phyloP scores from a whole-genome alignment of 2,797 vertebrate species.

The Intellagama lesueurii region DNA sequence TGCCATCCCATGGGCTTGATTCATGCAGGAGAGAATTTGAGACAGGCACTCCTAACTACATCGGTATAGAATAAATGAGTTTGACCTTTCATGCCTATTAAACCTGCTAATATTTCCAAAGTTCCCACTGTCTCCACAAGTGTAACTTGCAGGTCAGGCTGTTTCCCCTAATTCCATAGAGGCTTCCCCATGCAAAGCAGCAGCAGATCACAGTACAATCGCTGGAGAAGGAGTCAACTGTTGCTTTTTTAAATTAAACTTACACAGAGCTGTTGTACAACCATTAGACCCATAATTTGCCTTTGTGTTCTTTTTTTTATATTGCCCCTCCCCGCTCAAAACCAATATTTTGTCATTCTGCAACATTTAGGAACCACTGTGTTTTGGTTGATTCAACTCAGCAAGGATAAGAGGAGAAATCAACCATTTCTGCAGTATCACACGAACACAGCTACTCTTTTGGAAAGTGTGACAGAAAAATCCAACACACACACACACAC shows the following conservation, averaged over 20 bases:
- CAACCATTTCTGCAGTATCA: not conserved
- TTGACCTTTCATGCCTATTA: not conserved
- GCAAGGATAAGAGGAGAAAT: not conserved
- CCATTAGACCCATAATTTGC: not conserved
- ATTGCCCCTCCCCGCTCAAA: not conserved
- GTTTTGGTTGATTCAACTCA: not conserved
- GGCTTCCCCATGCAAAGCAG: not conserved
- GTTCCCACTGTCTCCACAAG: not conserved
- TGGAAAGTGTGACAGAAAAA: not conserved
- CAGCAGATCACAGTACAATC: not conserved
- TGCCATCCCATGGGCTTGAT: slow-evolving; percentile 20
- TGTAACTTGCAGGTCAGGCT: not conserved
- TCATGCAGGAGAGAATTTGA: not conserved
- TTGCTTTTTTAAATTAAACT: not conserved
- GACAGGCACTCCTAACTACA: not conserved
- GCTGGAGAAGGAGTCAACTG: not conserved
- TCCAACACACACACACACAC: not conserved
- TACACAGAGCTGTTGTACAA: not conserved
- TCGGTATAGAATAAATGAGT: not conserved
- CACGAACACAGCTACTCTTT: not conserved
- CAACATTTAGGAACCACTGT: not conserved
- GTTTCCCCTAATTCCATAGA: not conserved
- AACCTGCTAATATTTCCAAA: not conserved
- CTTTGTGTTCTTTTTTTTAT: not conserved
- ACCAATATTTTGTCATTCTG: not conserved